Evolutionary conservation across 2,888 invertebrate species (phyloP), one percentile per base, ranked within the genome.

Genomic region (Glaucopsyche alexis): DNA sequence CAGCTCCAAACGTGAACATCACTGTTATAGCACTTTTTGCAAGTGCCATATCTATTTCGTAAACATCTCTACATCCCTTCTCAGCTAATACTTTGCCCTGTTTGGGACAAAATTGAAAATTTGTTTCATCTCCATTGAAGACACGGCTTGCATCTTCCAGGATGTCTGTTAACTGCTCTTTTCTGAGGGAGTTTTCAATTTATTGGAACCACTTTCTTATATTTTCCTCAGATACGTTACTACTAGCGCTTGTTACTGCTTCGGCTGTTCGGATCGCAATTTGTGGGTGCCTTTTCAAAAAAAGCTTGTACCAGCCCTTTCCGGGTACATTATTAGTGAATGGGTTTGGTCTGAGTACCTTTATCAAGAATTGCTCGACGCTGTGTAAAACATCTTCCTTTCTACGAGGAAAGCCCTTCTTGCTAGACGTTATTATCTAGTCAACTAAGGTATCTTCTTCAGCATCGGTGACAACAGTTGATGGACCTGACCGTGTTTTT

Each of bases 391-490:
- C 16, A 45, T 71, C 42, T 64, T 64, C 55, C 50, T 66, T 72
- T 19, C 66, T 72, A n/a, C n/a, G 16, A n/a, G 52, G 52, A 16
- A 67, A 67, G 2, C 67, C 67, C n/a, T 45, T 42, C 14, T 49
- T 55, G 16, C 60, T 45, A 19, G 52, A 64, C n/a, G 3, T 55
- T 71, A 71, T 71, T 60, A 73, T 73, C 49, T 16, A 73, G 11
- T 49, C 64, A 14, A 60, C 69, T 70, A 71, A 64, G 71, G 42
- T 69, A 50, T 73, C 29, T 73, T 73, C 70, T 64, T 73, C 45
- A 55, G 66, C 14, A 29, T 65, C 67, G 16, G 71, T 71, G 42
- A 71, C 42, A 45, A 60, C 55, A 52, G 64, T 60, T 42, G 38
- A 60, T 66, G 72, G 65, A 7, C 49, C 52, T n/a, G 52, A 8